A percentile compares a stretch with the other conserved stretches of the same genome.
Evolutionary conservation across 2,113 vertebrate genomes (phyloP).

Genomic region (Gracilinanus agilis): DNA sequence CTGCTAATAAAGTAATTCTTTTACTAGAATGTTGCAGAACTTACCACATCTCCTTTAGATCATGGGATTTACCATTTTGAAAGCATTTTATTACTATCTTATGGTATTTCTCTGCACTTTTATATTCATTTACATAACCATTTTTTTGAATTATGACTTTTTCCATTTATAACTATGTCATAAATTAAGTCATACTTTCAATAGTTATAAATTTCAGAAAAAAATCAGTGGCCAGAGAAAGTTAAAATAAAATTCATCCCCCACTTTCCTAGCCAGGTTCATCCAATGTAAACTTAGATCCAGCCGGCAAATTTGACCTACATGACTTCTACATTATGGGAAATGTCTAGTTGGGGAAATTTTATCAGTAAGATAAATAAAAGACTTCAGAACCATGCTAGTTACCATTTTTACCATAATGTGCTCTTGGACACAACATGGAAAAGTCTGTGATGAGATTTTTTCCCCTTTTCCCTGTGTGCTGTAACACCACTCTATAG

Average conservation of each 20-base stretch:
- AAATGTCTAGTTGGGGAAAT: neutral
- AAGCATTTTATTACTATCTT: neutral
- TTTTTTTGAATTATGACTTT: constrained; percentile 5
- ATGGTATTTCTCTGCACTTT: neutral
- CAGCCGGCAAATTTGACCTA: neutral
- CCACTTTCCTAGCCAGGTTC: neutral
- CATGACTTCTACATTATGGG: neutral
- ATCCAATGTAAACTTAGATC: neutral
- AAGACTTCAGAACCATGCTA: neutral
- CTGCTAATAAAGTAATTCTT: neutral
- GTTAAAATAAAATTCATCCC: neutral
- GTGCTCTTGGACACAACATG: neutral
- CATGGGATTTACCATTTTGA: neutral
- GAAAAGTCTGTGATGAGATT: neutral
- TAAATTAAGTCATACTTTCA: neutral
- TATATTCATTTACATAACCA: constrained; percentile 3
- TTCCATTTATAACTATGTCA: neutral
- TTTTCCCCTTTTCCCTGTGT: neutral
- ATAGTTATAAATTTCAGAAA: constrained; percentile 3
- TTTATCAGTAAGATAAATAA: neutral
- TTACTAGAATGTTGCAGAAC: neutral
- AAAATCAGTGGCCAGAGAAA: neutral
- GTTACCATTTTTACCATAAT: neutral
- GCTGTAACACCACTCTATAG: neutral
- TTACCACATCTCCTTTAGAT: neutral